Conservation (phyloP, 2,888 invertebrate species). For the Morpho helenor region DNA sequence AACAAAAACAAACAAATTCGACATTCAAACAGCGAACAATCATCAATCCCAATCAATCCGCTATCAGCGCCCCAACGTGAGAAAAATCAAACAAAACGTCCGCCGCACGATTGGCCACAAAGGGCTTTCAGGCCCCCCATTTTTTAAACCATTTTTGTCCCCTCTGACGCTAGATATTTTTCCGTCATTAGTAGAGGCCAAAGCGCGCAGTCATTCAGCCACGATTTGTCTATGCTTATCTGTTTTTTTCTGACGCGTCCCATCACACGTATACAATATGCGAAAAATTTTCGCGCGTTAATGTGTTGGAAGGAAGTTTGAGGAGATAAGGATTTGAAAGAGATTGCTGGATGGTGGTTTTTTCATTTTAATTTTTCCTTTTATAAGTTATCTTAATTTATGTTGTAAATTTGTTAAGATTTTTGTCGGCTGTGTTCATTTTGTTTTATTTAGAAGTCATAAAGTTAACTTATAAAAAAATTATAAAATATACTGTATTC, state of each 20-base stretch:
- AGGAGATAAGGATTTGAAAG: conserved; percentile 63
- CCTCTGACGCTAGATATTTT: conserved; percentile 60
- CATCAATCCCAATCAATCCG: conserved; percentile 74
- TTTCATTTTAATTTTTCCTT: conserved; percentile 34
- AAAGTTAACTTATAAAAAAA: too few species aligned
- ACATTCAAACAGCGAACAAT: conserved; percentile 39
- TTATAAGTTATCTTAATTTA: conserved; percentile 16
- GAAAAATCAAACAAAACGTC: conserved; percentile 67
- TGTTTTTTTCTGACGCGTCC: conserved; percentile 53
- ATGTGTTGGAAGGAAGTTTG: conserved; percentile 70
- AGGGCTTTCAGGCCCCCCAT: conserved; percentile 46
- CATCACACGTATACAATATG: conserved; percentile 69
- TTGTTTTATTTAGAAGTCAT: neutral
- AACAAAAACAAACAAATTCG: conserved; percentile 8
- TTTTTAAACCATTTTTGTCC: conserved; percentile 58
- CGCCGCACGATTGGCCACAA: conserved; percentile 57
- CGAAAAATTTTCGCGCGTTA: conserved; percentile 63
- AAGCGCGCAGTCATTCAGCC: conserved; percentile 60
- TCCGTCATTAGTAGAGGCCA: conserved; percentile 62
- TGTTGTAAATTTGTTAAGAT: neutral
- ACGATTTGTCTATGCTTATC: conserved; percentile 77
- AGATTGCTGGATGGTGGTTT: conserved; percentile 46
- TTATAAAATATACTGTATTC: too few species aligned
- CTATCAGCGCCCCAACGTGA: conserved; percentile 61
- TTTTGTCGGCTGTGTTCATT: neutral